A percentile compares a stretch with the other conserved stretches of the same genome.
These are phyloP conservation scores for Dusona sp. DNA, from an alignment of 2,888 invertebrate genomes.

Conservation along the genomic window DNA sequence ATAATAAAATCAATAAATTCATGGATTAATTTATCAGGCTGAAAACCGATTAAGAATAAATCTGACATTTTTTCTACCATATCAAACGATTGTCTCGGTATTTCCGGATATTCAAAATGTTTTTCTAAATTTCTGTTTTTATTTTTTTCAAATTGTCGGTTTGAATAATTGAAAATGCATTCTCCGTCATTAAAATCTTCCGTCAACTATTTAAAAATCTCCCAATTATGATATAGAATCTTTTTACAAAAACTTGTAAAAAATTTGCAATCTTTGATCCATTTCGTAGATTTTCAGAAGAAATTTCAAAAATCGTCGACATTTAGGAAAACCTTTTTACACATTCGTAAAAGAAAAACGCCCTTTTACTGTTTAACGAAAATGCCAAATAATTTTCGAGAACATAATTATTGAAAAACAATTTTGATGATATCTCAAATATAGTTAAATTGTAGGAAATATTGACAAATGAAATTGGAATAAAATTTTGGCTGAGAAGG, in stretches of 20 bases:
- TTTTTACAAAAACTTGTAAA: background rate
- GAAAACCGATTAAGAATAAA: background rate
- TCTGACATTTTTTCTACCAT: background rate
- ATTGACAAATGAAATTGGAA: background rate
- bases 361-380: background rate
- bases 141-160: background rate
- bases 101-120: background rate
- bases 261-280: background rate
- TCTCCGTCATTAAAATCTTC: too few relatives aligned
- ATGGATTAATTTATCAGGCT: background rate
- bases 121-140: background rate
- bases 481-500: conserved; percentile 8
- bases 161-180: background rate
- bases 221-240: too few relatives aligned
- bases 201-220: too few relatives aligned
- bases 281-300: background rate
- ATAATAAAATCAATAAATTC: background rate
- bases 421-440: too few relatives aligned
- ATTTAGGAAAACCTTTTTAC: too few relatives aligned
- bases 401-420: too few relatives aligned
- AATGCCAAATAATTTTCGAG: too few relatives aligned
- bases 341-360: background rate
- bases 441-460: background rate
- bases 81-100: background rate
- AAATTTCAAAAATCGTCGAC: too few relatives aligned